Evolutionary conservation across 2,797 vertebrate genomes (phyloP).

Genomic region (Pyrocephalus nanus): DNA sequence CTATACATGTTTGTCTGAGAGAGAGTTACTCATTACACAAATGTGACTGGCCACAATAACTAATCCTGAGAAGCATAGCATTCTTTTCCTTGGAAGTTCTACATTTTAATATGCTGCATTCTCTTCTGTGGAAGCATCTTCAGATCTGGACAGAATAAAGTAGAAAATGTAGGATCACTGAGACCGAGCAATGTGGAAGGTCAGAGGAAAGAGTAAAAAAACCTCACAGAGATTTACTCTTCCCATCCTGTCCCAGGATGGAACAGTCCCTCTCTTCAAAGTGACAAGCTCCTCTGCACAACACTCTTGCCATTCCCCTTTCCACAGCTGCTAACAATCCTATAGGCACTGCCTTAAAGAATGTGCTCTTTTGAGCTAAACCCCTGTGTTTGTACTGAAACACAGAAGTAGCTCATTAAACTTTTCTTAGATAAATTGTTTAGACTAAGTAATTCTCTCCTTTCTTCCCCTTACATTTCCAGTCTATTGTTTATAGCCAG

Average conservation of each 20-base stretch:
- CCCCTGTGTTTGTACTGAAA: not conserved
- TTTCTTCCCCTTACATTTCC: conserved; percentile 35
- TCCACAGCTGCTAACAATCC: not conserved
- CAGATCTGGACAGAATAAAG: not conserved
- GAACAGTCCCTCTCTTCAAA: not conserved
- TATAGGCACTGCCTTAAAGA: not conserved
- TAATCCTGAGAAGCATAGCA: not conserved
- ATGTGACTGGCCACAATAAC: not conserved
- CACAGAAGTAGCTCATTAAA: conserved; percentile 42
- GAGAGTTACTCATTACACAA: not conserved
- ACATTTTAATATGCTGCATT: not conserved
- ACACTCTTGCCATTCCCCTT: not conserved
- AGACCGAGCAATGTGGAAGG: not conserved
- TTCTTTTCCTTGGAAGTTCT: not conserved
- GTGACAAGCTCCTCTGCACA: not conserved
- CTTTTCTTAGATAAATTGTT: conserved; percentile 56
- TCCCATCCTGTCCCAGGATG: not conserved
- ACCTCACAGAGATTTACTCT: not conserved
- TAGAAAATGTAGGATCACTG: not conserved
- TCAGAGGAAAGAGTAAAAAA: not conserved
- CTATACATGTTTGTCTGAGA: not conserved
- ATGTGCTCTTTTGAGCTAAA: not conserved
- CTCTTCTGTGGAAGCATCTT: not conserved
- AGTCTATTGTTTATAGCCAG: conserved; percentile 49
- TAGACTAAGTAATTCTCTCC: conserved; percentile 43